These are phyloP conservation scores for Drosophila histrio DNA, from an alignment of 2,888 invertebrate genomes.

Conservation along the genomic window DNA sequence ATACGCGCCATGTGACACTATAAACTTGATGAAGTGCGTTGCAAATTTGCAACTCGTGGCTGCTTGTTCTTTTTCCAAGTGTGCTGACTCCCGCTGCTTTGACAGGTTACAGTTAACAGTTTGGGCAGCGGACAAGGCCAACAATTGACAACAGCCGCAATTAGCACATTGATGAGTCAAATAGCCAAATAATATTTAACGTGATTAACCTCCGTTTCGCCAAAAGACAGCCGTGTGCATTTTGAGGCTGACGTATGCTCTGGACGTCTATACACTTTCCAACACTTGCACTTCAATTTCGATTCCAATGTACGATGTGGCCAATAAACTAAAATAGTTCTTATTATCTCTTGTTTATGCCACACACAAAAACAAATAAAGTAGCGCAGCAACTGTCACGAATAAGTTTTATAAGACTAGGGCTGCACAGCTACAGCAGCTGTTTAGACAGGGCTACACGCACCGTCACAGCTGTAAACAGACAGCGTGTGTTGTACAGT, in stretches of 20 bases:
- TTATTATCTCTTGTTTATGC: conserved; percentile 31
- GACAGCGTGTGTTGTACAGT: conserved; percentile 34
- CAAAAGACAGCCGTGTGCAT: conserved; percentile 84
- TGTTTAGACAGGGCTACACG: conserved; percentile 32
- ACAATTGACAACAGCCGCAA: conserved; percentile 14
- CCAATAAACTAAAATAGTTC: conserved; percentile 8
- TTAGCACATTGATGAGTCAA: conserved; percentile 40
- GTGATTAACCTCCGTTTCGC: conserved; percentile 82
- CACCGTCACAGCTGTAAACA: not conserved
- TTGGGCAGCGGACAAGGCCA: conserved; percentile 18
- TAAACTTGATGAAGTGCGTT: conserved; percentile 32
- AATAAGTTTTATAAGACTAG: conserved; percentile 21
- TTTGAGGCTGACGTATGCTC: conserved; percentile 35
- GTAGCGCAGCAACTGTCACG: conserved; percentile 45
- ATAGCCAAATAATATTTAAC: conserved; percentile 11
- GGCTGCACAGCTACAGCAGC: conserved; percentile 38
- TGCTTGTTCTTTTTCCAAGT: not conserved
- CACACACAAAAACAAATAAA: conserved; percentile 47
- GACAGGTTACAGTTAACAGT: not conserved
- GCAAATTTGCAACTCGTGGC: conserved; percentile 23
- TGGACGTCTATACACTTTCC: conserved; percentile 23
- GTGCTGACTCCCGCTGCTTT: not conserved
- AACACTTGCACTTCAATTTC: conserved; percentile 32
- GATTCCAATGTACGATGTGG: conserved; percentile 18
- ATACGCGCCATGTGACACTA: conserved; percentile 59